Conservation (phyloP, 2,888 invertebrate genomes). For the Ferrisia virgata region DNA sequence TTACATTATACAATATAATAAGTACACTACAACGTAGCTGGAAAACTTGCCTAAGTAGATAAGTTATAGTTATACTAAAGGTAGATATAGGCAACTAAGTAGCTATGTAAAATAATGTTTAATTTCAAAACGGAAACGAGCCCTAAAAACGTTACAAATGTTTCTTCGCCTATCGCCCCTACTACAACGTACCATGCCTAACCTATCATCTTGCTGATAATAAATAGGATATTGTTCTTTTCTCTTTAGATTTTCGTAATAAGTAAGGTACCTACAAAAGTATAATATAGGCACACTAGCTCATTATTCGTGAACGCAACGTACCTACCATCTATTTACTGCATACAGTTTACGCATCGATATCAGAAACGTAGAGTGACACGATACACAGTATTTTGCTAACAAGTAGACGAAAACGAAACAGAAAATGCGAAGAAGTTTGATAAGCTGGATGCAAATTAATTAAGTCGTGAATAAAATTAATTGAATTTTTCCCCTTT, state of each 20-base stretch:
- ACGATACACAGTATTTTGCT: not conserved
- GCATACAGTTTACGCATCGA: too few relatives aligned
- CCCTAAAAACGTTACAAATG: conserved; percentile 14
- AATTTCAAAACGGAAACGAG: conserved; percentile 10
- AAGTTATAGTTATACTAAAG: not conserved
- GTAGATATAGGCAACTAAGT: too few relatives aligned
- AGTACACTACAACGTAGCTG: too few relatives aligned
- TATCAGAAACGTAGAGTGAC: not conserved
- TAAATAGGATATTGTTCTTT: conserved; percentile 12
- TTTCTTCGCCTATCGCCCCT: too few relatives aligned
- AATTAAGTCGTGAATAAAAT: conserved; percentile 30
- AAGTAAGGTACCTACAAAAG: too few relatives aligned
- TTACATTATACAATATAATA: too few relatives aligned
- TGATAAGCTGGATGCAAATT: conserved; percentile 30
- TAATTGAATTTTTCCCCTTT: conserved; percentile 32
- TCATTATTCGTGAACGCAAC: not conserved
- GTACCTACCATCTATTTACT: too few relatives aligned
- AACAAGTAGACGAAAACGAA: not conserved
- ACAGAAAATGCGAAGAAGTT: not conserved
- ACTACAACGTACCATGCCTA: not conserved
- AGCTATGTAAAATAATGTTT: not conserved
- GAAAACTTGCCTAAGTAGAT: not conserved
- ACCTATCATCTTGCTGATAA: not conserved
- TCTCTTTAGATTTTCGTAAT: not conserved
- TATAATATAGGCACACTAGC: too few relatives aligned